phyloP scores from a whole-genome alignment of 2,888 invertebrate species.

The Epinotia ramella region DNA sequence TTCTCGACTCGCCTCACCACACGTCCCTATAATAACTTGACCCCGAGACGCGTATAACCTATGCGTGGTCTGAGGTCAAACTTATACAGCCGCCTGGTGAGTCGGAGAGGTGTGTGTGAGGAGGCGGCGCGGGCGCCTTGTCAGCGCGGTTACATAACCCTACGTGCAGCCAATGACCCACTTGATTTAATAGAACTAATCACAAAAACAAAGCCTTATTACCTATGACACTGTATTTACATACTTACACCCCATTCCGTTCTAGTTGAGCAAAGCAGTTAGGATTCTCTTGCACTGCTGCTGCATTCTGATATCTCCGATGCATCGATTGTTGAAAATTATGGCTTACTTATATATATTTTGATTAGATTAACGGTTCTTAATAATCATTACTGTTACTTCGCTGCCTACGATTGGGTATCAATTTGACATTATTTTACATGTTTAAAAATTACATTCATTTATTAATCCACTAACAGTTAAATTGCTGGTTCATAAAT shows the following conservation, averaged over 20 bases:
- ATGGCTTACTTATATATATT: background rate
- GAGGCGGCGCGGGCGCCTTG: conserved; percentile 43
- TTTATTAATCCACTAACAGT: too few species aligned
- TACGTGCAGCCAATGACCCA: conserved; percentile 82
- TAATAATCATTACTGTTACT: background rate
- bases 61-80: background rate
- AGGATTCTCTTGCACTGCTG: background rate
- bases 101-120: background rate
- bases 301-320: background rate
- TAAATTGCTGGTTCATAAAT: too few species aligned
- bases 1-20: background rate
- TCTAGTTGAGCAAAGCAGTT: background rate
- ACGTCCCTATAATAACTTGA: background rate
- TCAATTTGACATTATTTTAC: too few species aligned
- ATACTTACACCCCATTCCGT: conserved; percentile 11
- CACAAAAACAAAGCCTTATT: conserved; percentile 60
- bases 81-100: background rate
- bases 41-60: background rate
- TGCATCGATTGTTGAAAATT: background rate
- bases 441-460: too few species aligned
- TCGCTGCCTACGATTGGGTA: too few species aligned
- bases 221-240: conserved; percentile 22
- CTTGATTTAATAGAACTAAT: conserved; percentile 68
- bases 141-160: conserved; percentile 69
- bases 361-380: conserved; percentile 1